Evolutionary conservation across 1,140 invertebrate genomes (phyloP), one percentile per base, ranked within the genome.

Genomic region (Trigoniulus corallinus): DNA sequence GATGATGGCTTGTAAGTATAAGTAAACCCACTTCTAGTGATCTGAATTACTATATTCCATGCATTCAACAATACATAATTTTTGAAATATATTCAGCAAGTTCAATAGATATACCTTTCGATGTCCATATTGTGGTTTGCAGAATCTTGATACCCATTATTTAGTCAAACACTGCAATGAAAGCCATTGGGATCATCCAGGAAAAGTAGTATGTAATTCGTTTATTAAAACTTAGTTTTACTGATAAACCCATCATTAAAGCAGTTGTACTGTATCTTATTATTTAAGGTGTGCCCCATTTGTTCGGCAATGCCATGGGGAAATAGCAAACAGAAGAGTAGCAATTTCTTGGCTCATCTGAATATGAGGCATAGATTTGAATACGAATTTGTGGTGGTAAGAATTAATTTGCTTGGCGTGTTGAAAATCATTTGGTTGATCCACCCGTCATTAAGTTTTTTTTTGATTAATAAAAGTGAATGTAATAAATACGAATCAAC

Each of bases 221-320:
- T 3, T 47, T 24, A 10, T 25, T 47, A 21, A 10, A 4, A 47
- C 13, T 13, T 47, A 47, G 21, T 13, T 44, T 10, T 10, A 21
- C 12, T 13, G 7, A 44, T 20, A 47, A 47, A 23, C 22, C 18
- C 21, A 13, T 27, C 7, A 47, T 7, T 23, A 47, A 13, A 13
- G 7, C 21, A 7, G 21, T 7, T 47, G 3, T 47, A 22, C 23
- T 13, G 26, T 15, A 13, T 12, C 10, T n/a, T 10, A 44, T 24
- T 47, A 7, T 48, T 48, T 7, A 18, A 48, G 47, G 47, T 48
- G 7, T 48, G 47, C 25, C 47, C 47, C 4, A 34, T 48, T 3
- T 48, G 47, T 48, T 25, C 47, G 4, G 29, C 47, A 3, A 48
- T 48, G 47, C 47, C 47, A 18, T 48, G 47, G 47, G 47, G 47